Percentiles rank a stretch among this genome's conserved stretches.
phyloP scores from a whole-genome alignment of 2,888 invertebrate genomes.

The Ormyrus nitidulus region DNA sequence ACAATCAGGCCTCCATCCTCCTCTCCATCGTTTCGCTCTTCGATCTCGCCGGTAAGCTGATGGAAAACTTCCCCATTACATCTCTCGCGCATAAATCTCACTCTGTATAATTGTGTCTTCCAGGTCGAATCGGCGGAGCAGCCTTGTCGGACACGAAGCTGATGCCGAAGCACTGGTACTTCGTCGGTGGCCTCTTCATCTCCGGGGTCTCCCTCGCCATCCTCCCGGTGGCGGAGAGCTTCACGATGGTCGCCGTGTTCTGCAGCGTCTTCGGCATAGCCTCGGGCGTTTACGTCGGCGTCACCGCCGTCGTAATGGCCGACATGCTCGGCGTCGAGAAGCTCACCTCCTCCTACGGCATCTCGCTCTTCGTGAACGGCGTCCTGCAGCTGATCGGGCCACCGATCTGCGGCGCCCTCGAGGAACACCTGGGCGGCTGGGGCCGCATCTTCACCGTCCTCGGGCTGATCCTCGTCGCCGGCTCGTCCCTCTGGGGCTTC shows the following conservation, averaged over 20 bases:
- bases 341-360: constrained; percentile 90
- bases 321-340: constrained; percentile 90
- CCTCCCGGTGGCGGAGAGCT: constrained; percentile 83
- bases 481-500: constrained; percentile 85
- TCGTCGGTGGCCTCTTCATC: constrained; percentile 85
- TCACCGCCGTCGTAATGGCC: constrained; percentile 92
- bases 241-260: constrained; percentile 81
- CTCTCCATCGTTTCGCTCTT: constrained; percentile 88
- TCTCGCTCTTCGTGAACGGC: constrained; percentile 90
- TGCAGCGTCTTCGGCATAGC: constrained; percentile 89
- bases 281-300: constrained; percentile 90
- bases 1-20: constrained; percentile 83
- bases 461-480: constrained; percentile 84
- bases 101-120: background rate
- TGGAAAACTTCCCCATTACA: background rate
- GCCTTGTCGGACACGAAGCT: constrained; percentile 86
- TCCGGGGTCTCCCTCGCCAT: constrained; percentile 86
- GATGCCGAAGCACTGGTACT: constrained; percentile 89
- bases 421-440: constrained; percentile 81
- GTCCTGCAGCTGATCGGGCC: constrained; percentile 88
- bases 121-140: constrained; percentile 85
- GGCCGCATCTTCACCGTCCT: constrained; percentile 85
- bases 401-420: constrained; percentile 87
- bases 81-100: background rate
- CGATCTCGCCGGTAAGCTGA: constrained; percentile 83